Base-by-base conservation (phyloP, 2,797 vertebrate species). In the Hoplostethus atlanticus region DNA sequence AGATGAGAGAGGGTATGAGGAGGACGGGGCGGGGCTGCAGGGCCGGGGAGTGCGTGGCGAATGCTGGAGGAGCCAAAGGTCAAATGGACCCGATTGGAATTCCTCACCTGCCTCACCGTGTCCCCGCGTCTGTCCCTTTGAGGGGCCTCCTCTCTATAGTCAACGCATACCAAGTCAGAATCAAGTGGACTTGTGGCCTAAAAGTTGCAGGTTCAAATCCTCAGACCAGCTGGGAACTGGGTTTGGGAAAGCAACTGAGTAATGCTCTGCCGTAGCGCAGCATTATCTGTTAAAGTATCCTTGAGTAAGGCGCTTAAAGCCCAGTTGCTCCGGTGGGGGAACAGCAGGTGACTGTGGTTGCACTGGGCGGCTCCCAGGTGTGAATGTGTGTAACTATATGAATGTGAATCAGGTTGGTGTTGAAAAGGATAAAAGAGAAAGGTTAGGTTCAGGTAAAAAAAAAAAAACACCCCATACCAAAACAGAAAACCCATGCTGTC, bases 71-170 rank as follows among this genome's bases (percentile, higher is more conserved):
- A 90, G 84, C 70, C 87, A 88, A 87, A 90, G 86, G 91, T 92
- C 90, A 89, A 86, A 84, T 40, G 48, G 60, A 70, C 60, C 81
- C 78, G 67, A 92, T 93, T 93, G 84, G 69, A 79, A 93, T 93
- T 93, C 88, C 79, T 71, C 69, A 75, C 75, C 80, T 86, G 84
- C 65, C 73, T 82, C 64, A 30, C 63, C 78, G 81, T 82, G 85
- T 87, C 80, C 83, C 73, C 46, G 11, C 53, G 73, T 73, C 42
- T 60, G 70, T 81, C 76, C 73, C 78, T 74, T 73, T 71, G 80
- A 85, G 83, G 78, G 84, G 68, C 86, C 69, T 79, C 71, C 84
- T 64, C 70, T 74, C 73, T 53, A 38, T 38, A 54, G 73, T 82
- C 82, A 86, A 77, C 77, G 81, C 76, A 84, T 78, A 73, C 50